Base-by-base conservation (phyloP, 2,113 vertebrate genomes). In the Rafetus swinhoei region DNA sequence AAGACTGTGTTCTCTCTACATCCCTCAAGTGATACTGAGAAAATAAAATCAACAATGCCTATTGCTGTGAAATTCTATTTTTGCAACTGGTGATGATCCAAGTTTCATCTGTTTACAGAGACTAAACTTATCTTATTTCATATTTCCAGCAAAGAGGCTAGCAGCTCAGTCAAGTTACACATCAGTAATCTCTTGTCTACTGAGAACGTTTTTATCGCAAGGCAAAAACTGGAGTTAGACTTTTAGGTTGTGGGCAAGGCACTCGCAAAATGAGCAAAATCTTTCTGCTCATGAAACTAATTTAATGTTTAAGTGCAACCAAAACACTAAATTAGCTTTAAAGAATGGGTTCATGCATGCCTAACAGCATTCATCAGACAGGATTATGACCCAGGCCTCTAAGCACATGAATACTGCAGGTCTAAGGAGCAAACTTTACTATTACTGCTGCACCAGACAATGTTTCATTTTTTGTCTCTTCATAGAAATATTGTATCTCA, bases 241-340 rank as follows among this genome's bases (percentile, higher is more conserved):
- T 97, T 98, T 79, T 95, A 95, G 96, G 97, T 96, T 96, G 95
- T 95, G 96, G 97, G 96, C 96, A 98, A 98, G 97, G 98, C 97
- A 98, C 97, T 98, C 96, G 94, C 96, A 96, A 97, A 93, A 96
- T 97, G 97, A 98, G 96, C 97, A 98, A 95, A 94, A 86, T 93
- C 7, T 56, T 95, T 94, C 92, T 97, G 96, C 97, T 97, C 97
- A 94, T 52, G 77, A 90, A 97, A 96, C 96, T 97, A 97, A 96
- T 97, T 96, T 97, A 97, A 97, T 97, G 97, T 97, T 97, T 96
- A 94, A 96, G 96, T 96, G 93, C 95, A 97, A 96, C 90, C 94
- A 95, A 97, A 97, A 95, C 95, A 97, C 96, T 97, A 96, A 96
- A 97, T 97, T 94, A 96, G 95, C 94, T 87, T 97, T 96, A 95